These are phyloP conservation scores for Trissolcus japonicus DNA, from an alignment of 2,888 invertebrate species.

Conservation along the genomic window DNA sequence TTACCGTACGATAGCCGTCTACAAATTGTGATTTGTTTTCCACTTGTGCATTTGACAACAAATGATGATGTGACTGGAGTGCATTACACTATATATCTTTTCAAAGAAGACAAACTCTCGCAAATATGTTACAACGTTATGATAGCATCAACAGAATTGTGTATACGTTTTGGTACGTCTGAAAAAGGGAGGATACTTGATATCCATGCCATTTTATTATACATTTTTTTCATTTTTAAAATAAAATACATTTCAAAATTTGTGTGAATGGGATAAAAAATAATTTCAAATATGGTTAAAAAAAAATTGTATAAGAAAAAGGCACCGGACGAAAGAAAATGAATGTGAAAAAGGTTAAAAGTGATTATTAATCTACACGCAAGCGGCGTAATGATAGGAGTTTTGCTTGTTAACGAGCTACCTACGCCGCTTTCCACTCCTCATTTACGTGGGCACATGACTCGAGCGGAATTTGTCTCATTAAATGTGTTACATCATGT, in stretches of 20 bases:
- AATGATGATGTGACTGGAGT: not conserved
- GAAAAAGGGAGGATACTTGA: not conserved
- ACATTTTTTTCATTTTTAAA: too few species aligned
- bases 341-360: too few species aligned
- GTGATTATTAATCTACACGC: conserved; percentile 31
- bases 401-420: conserved; percentile 52
- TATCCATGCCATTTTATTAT: too few species aligned
- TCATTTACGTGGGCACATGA: conserved; percentile 40
- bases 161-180: not conserved
- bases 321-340: too few species aligned
- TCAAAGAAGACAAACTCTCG: not conserved
- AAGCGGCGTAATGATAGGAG: conserved; percentile 38
- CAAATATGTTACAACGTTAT: not conserved
- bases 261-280: not conserved
- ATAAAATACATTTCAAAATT: too few species aligned
- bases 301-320: not conserved
- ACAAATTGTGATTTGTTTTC: conserved; percentile 43
- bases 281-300: not conserved
- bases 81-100: too few species aligned
- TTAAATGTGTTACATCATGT: conserved; percentile 51
- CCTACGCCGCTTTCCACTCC: conserved; percentile 46
- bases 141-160: not conserved
- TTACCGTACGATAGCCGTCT: conserved; percentile 44
- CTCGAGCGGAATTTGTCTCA: conserved; percentile 51
- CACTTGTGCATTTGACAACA: conserved; percentile 3